A percentile compares a stretch with the other conserved stretches of the same genome.
Conservation (phyloP, 2,888 invertebrate genomes). For the Plebejus anna region DNA sequence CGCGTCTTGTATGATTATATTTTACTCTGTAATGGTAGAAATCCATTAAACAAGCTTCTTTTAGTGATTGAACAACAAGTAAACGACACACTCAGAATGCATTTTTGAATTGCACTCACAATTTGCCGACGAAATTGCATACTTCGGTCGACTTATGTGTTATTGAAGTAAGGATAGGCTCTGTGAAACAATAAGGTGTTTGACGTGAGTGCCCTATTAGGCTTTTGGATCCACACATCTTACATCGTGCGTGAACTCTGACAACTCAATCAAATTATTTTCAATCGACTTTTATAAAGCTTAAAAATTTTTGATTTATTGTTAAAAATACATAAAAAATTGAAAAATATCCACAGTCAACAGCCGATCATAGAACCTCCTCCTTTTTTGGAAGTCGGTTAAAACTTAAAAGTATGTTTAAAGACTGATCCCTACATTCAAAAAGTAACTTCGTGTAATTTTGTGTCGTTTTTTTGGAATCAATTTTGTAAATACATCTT, state of each 20-base stretch:
- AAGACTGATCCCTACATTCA: not conserved
- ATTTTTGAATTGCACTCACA: slow-evolving; percentile 72
- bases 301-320: not conserved
- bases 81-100: slow-evolving; percentile 64
- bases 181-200: not conserved
- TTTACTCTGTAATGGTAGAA: slow-evolving; percentile 78
- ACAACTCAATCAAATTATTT: not conserved
- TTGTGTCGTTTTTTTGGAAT: slow-evolving; percentile 28
- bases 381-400: too few relatives aligned
- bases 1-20: slow-evolving; percentile 67
- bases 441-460: slow-evolving; percentile 28
- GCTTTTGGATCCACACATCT: not conserved
- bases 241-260: not conserved
- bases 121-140: slow-evolving; percentile 68
- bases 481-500: slow-evolving; percentile 27
- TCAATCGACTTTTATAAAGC: not conserved
- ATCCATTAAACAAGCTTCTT: slow-evolving; percentile 78
- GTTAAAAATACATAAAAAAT: too few relatives aligned
- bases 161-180: not conserved
- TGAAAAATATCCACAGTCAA: too few relatives aligned
- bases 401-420: too few relatives aligned
- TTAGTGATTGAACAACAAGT: slow-evolving; percentile 74
- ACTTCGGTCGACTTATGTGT: slow-evolving; percentile 37
- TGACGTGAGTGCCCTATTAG: not conserved
- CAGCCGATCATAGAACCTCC: too few relatives aligned